Evolutionary conservation across 64 coral and sea anemone genomes (phyloP).

Genomic region (Montipora sp.): DNA sequence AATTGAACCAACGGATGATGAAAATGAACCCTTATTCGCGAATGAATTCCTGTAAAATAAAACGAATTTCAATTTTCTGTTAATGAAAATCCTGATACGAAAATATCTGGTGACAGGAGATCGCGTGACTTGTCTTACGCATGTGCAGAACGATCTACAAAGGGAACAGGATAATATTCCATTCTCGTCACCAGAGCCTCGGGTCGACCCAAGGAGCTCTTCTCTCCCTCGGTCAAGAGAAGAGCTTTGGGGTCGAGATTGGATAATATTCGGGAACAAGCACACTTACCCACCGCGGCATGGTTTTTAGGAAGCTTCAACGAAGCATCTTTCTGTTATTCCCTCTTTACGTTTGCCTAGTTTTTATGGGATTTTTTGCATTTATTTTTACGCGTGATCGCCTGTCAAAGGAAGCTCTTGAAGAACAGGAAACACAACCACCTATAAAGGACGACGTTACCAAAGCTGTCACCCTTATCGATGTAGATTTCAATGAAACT

Average conservation of each 20-base stretch:
- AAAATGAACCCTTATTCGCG: too few relatives aligned
- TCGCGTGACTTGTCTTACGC: too few relatives aligned
- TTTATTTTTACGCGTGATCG: not conserved
- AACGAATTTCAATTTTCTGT: too few relatives aligned
- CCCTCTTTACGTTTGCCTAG: conserved; percentile 10
- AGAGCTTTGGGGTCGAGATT: too few relatives aligned
- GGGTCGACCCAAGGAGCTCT: too few relatives aligned
- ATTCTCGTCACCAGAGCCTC: too few relatives aligned
- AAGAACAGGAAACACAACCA: not conserved
- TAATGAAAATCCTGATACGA: too few relatives aligned
- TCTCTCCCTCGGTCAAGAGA: too few relatives aligned
- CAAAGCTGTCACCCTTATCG: not conserved
- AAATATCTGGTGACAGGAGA: too few relatives aligned
- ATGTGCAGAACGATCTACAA: not conserved
- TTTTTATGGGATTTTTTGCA: conserved; percentile 24
- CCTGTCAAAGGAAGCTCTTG: not conserved
- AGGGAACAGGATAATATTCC: not conserved
- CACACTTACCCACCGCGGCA: not conserved
- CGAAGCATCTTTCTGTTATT: not conserved
- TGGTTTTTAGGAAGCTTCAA: not conserved
- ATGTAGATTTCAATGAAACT: not conserved
- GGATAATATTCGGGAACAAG: not conserved
- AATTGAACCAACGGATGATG: too few relatives aligned
- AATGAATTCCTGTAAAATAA: too few relatives aligned
- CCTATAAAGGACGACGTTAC: not conserved